phyloP scores from a whole-genome alignment of 2,113 vertebrate species.

The Dromiciops gliroides region DNA sequence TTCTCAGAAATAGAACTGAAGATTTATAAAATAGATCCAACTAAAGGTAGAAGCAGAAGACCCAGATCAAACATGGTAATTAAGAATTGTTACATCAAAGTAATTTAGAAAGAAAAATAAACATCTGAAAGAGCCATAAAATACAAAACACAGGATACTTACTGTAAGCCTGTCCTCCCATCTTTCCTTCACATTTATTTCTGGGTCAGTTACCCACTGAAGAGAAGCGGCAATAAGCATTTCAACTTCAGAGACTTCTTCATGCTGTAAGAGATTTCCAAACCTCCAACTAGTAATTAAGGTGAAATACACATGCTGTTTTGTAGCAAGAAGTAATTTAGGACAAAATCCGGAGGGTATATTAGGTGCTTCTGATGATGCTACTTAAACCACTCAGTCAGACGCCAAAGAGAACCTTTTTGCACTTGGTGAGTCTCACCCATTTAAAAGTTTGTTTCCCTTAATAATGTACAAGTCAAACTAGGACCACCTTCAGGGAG shows the following conservation, averaged over 20 bases:
- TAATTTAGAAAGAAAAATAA: not conserved
- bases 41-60: not conserved
- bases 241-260: slow-evolving; percentile 82
- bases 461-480: not conserved
- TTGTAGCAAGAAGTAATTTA: not conserved
- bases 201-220: slow-evolving; percentile 68
- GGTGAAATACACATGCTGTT: not conserved
- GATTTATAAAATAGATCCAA: not conserved
- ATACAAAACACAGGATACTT: slow-evolving; percentile 56
- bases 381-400: not conserved
- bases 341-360: not conserved
- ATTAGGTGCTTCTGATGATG: not conserved
- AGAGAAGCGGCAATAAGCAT: slow-evolving; percentile 71
- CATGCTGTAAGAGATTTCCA: slow-evolving; percentile 67
- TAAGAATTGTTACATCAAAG: not conserved
- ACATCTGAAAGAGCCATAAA: not conserved
- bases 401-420: not conserved
- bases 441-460: not conserved
- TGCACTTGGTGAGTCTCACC: not conserved
- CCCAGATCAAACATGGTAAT: not conserved
- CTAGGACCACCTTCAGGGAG: not conserved
- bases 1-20: not conserved
- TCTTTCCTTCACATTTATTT: slow-evolving; percentile 52
- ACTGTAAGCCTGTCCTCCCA: slow-evolving; percentile 82
- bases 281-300: slow-evolving; percentile 29